Evolutionary conservation across 1,140 invertebrate species (phyloP).

Genomic region (Hestina assimilis): DNA sequence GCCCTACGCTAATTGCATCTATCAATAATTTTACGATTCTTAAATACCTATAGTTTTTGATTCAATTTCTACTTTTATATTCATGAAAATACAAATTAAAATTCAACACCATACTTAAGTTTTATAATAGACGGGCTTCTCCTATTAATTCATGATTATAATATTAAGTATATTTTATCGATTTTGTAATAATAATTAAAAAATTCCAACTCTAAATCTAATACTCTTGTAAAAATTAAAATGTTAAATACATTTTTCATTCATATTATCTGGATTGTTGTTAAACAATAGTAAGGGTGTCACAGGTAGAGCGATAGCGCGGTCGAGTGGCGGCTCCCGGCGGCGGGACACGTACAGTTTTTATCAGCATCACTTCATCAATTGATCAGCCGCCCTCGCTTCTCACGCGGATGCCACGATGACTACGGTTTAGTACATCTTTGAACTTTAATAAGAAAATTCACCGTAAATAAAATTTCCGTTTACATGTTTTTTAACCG

Average conservation of each 20-base stretch:
- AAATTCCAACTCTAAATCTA: neutral
- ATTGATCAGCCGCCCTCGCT: slow-evolving; percentile 51
- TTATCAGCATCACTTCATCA: slow-evolving; percentile 66
- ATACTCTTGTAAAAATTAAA: neutral
- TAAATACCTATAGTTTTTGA: too few species aligned
- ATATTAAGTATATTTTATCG: neutral
- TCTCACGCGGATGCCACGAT: slow-evolving; percentile 4
- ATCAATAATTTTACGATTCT: neutral
- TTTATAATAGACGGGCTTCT: too few species aligned
- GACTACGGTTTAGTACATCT: neutral
- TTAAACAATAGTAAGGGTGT: slow-evolving; percentile 47
- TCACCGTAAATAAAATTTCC: too few species aligned
- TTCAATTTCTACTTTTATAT: too few species aligned
- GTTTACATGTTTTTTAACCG: too few species aligned
- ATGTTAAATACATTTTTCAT: slow-evolving; percentile 15
- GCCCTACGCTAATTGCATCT: slow-evolving; percentile 1
- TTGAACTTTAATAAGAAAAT: neutral
- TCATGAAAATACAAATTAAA: too few species aligned
- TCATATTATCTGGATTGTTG: slow-evolving; percentile 29
- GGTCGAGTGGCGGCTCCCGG: slow-evolving; percentile 44
- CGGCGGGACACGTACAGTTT: slow-evolving; percentile 58
- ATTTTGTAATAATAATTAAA: neutral
- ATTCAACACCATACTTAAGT: too few species aligned
- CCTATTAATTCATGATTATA: too few species aligned
- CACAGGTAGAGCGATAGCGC: slow-evolving; percentile 38